These are phyloP conservation scores for Dendronephthya gigantea DNA, from an alignment of 64 coral and sea anemone species.

Conservation along the genomic window DNA sequence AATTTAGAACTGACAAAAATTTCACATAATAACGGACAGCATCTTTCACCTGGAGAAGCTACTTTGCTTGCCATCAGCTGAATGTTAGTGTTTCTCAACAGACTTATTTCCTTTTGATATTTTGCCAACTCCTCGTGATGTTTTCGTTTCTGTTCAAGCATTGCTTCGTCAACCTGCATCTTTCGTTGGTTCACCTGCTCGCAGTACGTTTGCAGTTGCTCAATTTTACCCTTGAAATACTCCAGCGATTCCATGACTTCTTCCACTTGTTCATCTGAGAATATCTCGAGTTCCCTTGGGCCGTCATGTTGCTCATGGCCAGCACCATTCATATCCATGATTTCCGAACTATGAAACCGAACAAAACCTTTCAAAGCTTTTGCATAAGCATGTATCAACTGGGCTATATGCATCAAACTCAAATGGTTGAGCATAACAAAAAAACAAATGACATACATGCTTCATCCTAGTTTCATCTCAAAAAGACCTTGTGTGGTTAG, in stretches of 20 bases:
- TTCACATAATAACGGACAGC: background rate
- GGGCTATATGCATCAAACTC: too few relatives aligned
- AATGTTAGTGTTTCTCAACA: background rate
- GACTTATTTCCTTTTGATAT: background rate
- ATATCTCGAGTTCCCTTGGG: background rate
- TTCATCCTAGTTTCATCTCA: too few relatives aligned
- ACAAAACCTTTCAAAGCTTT: background rate
- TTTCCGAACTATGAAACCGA: background rate
- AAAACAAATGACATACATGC: too few relatives aligned
- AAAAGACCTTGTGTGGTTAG: too few relatives aligned
- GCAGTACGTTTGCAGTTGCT: background rate
- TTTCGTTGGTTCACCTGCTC: background rate
- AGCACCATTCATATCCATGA: background rate
- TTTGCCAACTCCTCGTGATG: background rate
- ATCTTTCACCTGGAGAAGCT: background rate
- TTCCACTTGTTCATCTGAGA: conserved; percentile 14
- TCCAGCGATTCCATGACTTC: conserved; percentile 14
- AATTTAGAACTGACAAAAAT: background rate
- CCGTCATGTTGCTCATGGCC: background rate
- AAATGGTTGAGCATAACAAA: too few relatives aligned
- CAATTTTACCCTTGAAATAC: conserved; percentile 1
- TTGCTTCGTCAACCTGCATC: background rate
- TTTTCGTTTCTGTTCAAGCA: background rate
- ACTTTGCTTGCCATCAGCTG: background rate
- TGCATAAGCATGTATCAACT: too few relatives aligned